A percentile compares a stretch with the other conserved stretches of the same genome.
Evolutionary conservation across 2,888 invertebrate genomes (phyloP).

Genomic region (Erpobdella octoculata): DNA sequence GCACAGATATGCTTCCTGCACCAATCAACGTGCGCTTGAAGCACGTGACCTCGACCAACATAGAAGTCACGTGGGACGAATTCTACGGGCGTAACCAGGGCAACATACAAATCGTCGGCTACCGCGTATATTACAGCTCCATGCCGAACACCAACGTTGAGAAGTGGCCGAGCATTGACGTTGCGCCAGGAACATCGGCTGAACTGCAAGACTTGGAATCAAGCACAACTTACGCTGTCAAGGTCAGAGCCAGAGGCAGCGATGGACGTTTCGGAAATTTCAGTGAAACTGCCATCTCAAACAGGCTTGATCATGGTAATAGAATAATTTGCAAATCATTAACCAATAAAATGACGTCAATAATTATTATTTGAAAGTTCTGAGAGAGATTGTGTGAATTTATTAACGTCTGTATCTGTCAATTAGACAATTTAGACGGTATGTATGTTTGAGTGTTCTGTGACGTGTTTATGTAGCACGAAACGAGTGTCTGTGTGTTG

Average conservation of each 20-base stretch:
- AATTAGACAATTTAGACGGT: too few relatives aligned
- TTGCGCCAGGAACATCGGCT: conserved; percentile 44
- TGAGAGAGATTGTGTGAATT: too few relatives aligned
- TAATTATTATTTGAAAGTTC: too few relatives aligned
- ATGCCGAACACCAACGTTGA: conserved; percentile 43
- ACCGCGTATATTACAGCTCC: conserved; percentile 47
- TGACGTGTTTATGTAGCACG: too few relatives aligned
- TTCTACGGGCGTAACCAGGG: conserved; percentile 43
- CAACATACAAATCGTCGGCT: conserved; percentile 48
- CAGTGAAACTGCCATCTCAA: conserved; percentile 39
- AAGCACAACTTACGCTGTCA: conserved; percentile 44
- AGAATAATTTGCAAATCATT: too few relatives aligned
- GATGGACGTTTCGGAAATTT: conserved; percentile 47
- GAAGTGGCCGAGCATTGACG: conserved; percentile 44
- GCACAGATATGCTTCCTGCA: conserved; percentile 79
- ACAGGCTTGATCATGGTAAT: conserved; percentile 5
- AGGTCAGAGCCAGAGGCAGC: conserved; percentile 45
- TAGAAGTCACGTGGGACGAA: conserved; percentile 65
- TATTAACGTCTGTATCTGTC: too few relatives aligned
- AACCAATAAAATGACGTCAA: too few relatives aligned
- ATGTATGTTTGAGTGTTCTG: too few relatives aligned
- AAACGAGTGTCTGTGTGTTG: too few relatives aligned
- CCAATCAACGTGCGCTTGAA: conserved; percentile 86
- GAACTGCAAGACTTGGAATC: conserved; percentile 44
- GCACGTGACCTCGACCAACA: conserved; percentile 84